Conservation (phyloP, 2,113 vertebrate species). For the Columba janthina region DNA sequence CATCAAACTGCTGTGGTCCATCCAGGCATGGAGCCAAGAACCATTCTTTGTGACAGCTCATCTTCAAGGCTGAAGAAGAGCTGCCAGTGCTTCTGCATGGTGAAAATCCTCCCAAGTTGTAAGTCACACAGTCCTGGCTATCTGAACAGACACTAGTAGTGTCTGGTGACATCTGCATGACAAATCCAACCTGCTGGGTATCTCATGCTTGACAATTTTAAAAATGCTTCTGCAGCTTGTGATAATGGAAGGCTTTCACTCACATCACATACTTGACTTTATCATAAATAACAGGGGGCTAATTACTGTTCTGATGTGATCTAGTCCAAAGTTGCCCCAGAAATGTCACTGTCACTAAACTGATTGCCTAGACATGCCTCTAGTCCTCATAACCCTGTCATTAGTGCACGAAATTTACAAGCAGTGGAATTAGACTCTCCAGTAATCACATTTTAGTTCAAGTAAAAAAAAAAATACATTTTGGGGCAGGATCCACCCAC, state of each 20-base stretch:
- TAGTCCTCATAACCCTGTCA: background rate
- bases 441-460: background rate
- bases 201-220: background rate
- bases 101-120: background rate
- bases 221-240: background rate
- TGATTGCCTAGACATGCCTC: background rate
- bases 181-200: background rate
- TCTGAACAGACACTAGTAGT: background rate
- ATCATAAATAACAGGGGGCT: background rate
- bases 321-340: background rate
- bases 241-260: background rate
- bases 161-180: background rate
- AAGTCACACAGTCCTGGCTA: background rate
- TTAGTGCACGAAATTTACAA: background rate
- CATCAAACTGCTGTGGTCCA: fast-evolving
- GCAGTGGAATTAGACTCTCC: background rate
- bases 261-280: background rate
- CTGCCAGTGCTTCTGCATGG: background rate
- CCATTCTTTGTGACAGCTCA: background rate
- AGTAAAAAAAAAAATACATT: background rate
- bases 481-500: constrained; percentile 35
- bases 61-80: background rate
- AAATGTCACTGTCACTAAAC: background rate
- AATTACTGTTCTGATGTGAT: constrained; percentile 1
- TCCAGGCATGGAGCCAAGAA: background rate